Evolutionary conservation across 2,888 invertebrate genomes (phyloP).

Genomic region (Acanthosepion lycidas): DNA sequence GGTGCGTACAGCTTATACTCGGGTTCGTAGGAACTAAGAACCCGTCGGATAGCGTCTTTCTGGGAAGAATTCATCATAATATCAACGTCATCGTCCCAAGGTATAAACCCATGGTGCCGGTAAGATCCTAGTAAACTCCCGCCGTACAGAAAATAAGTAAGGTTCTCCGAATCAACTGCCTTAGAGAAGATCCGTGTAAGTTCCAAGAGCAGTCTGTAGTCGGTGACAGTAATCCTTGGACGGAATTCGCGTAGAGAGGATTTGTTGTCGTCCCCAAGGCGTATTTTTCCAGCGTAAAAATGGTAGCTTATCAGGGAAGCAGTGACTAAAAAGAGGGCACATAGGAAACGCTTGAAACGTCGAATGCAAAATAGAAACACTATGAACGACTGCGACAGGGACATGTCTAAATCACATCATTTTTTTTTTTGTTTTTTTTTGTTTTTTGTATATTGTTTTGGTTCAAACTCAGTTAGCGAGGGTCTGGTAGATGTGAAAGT

Average conservation of each 20-base stretch:
- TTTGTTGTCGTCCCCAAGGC: background rate
- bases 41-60: constrained; percentile 51
- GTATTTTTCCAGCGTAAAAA: background rate
- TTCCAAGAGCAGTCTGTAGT: constrained; percentile 25
- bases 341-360: constrained; percentile 1
- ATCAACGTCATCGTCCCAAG: constrained; percentile 66
- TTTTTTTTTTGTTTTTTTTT: background rate
- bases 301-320: background rate
- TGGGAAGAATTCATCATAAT: constrained; percentile 57
- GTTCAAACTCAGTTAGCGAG: background rate
- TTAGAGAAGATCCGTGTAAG: constrained; percentile 43
- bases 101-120: constrained; percentile 62
- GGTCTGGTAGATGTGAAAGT: background rate
- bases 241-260: constrained; percentile 36
- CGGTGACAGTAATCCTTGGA: background rate
- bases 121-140: constrained; percentile 57
- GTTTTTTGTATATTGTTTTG: background rate
- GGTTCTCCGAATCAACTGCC: constrained; percentile 48
- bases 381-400: background rate
- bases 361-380: background rate
- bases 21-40: constrained; percentile 53
- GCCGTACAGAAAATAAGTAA: constrained; percentile 53
- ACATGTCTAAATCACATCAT: background rate
- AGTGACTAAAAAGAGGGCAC: background rate
- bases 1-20: constrained; percentile 53